phyloP scores from a whole-genome alignment of 2,888 invertebrate species.

The Suillia variegata region DNA sequence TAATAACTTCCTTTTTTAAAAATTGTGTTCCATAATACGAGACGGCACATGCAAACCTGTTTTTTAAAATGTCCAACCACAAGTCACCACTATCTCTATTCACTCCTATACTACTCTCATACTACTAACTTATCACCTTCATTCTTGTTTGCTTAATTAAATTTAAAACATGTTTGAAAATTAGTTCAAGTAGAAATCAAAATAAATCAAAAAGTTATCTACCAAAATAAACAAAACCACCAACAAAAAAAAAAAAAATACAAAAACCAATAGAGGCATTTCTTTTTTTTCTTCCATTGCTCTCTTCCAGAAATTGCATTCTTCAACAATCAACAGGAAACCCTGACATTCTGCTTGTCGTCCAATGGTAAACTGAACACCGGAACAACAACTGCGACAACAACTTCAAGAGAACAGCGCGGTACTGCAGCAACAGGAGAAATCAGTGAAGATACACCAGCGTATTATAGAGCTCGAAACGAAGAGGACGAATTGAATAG shows the following conservation, averaged over 20 bases:
- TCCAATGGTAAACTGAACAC: constrained; percentile 31
- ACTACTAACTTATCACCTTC: too few relatives aligned
- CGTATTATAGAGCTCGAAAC: constrained; percentile 28
- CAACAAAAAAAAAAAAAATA: constrained; percentile 10
- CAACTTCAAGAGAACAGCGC: constrained; percentile 18
- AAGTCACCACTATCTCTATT: too few relatives aligned
- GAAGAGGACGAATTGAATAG: constrained; percentile 26
- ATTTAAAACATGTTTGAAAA: too few relatives aligned
- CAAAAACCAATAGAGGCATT: constrained; percentile 47
- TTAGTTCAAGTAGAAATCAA: not conserved
- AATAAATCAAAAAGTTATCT: not conserved
- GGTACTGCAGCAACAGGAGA: constrained; percentile 17
- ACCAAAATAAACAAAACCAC: not conserved
- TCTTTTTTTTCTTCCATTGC: constrained; percentile 50
- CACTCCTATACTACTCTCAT: too few relatives aligned
- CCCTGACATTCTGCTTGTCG: constrained; percentile 41
- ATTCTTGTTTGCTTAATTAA: too few relatives aligned
- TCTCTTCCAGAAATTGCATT: constrained; percentile 59
- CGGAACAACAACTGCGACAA: too few relatives aligned
- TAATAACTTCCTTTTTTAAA: too few relatives aligned
- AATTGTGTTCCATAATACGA: too few relatives aligned
- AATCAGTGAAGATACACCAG: constrained; percentile 24
- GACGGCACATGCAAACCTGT: too few relatives aligned
- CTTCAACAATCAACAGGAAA: constrained; percentile 43
- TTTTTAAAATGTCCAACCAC: too few relatives aligned